A percentile compares a stretch with the other conserved stretches of the same genome.
These are phyloP conservation scores for Enteromius argenteus DNA, from an alignment of 2,797 vertebrate genomes.

Conservation along the genomic window DNA sequence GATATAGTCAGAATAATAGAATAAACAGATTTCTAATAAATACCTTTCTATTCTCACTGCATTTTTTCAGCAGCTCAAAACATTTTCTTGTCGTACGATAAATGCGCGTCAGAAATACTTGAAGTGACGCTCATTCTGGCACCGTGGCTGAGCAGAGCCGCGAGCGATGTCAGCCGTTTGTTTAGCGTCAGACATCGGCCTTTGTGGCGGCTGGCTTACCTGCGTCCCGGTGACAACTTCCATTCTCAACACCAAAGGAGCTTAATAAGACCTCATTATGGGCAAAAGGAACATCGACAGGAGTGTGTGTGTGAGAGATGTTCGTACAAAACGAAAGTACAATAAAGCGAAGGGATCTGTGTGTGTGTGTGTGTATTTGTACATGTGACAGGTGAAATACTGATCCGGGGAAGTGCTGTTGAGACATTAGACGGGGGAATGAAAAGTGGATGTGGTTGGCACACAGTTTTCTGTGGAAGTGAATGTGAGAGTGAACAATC, in stretches of 20 bases:
- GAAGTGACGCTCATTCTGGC: constrained; percentile 34
- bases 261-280: constrained; percentile 81
- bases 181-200: constrained; percentile 41
- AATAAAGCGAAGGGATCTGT: constrained; percentile 49
- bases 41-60: constrained; percentile 35
- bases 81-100: constrained; percentile 20
- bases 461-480: constrained; percentile 10
- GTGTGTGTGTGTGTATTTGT: constrained; percentile 23
- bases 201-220: constrained; percentile 55
- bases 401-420: constrained; percentile 38
- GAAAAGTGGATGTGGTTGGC: constrained; percentile 14
- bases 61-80: constrained; percentile 20
- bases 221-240: constrained; percentile 71
- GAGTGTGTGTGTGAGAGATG: constrained; percentile 51
- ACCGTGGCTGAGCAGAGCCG: not conserved
- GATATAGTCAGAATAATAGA: constrained; percentile 82
- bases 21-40: constrained; percentile 74
- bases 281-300: constrained; percentile 47
- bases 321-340: constrained; percentile 51
- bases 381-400: constrained; percentile 36
- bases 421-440: constrained; percentile 2
- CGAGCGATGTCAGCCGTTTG: constrained; percentile 45
- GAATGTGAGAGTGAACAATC: not conserved
- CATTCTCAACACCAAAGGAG: constrained; percentile 70
- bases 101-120: constrained; percentile 32